Conservation (phyloP, 2,113 vertebrate species). For the Cricetomys ansorgei region DNA sequence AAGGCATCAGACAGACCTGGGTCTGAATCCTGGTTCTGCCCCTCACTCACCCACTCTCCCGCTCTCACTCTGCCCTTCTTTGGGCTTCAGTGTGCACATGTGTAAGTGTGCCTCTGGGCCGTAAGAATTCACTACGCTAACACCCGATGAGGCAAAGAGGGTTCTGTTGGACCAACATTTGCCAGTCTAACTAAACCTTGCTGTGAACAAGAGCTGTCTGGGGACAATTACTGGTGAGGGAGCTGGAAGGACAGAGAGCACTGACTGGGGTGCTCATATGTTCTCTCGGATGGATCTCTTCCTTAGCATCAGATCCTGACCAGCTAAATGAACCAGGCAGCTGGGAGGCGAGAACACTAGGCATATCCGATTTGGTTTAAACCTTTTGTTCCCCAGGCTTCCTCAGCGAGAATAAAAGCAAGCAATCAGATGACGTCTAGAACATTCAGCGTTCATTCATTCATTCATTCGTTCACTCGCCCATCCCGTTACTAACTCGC, state of each 20-base stretch:
- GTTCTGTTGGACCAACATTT: neutral
- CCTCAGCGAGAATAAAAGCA: neutral
- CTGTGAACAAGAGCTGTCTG: neutral
- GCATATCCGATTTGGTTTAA: neutral
- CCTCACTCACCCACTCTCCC: neutral
- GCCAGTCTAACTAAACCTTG: neutral
- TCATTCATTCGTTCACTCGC: neutral
- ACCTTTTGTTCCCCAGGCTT: neutral
- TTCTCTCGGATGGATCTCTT: neutral
- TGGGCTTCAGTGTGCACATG: neutral
- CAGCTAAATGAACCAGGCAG: neutral
- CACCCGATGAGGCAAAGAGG: neutral
- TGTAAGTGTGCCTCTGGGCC: neutral
- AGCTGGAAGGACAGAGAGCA: neutral
- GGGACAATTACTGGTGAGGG: neutral
- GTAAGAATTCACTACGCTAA: accelerated
- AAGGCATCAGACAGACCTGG: accelerated
- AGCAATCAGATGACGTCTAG: neutral
- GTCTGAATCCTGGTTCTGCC: neutral
- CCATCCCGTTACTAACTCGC: too few relatives aligned
- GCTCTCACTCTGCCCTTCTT: neutral
- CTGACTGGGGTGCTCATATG: neutral
- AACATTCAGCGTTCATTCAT: neutral
- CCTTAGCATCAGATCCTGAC: neutral
- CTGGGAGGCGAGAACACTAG: neutral